Evolutionary conservation across 1,140 invertebrate species (phyloP).

Genomic region (Druon quercuslanigerum): DNA sequence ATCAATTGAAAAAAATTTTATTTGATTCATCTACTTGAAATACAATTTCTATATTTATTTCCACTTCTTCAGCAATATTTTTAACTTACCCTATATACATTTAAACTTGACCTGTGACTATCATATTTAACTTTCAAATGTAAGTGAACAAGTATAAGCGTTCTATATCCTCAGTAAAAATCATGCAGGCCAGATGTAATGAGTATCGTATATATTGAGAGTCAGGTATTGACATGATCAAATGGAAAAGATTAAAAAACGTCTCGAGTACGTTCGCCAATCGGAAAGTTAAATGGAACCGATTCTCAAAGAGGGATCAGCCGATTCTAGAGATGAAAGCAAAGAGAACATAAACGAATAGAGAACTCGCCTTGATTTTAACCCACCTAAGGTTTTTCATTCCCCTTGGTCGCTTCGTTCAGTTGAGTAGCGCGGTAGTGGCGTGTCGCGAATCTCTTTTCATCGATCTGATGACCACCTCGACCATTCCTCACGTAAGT

Average conservation of each 20-base stretch:
- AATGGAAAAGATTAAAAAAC: conserved; percentile 27
- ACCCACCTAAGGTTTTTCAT: conserved; percentile 47
- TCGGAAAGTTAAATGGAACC: conserved; percentile 58
- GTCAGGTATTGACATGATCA: background rate
- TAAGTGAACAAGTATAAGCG: background rate
- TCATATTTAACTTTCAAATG: background rate
- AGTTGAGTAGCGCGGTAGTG: conserved; percentile 51
- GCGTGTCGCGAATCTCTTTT: conserved; percentile 69
- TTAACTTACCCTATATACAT: no score
- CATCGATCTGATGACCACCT: conserved; percentile 70
- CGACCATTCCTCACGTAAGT: conserved; percentile 61
- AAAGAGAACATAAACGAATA: conserved; percentile 41
- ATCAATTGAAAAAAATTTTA: no score
- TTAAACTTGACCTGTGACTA: no score
- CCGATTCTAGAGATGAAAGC: conserved; percentile 47
- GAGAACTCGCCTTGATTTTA: conserved; percentile 39
- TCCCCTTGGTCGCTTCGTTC: conserved; percentile 38
- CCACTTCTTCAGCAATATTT: no score
- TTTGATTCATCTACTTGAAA: no score
- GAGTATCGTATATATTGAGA: background rate
- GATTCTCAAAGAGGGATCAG: conserved; percentile 54
- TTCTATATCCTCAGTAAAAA: background rate
- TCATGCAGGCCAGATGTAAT: background rate
- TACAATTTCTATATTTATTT: no score
- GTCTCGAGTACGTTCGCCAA: conserved; percentile 49